Evolutionary conservation across 1,140 invertebrate species (phyloP).

Genomic region (Leguminivora glycinivorella): DNA sequence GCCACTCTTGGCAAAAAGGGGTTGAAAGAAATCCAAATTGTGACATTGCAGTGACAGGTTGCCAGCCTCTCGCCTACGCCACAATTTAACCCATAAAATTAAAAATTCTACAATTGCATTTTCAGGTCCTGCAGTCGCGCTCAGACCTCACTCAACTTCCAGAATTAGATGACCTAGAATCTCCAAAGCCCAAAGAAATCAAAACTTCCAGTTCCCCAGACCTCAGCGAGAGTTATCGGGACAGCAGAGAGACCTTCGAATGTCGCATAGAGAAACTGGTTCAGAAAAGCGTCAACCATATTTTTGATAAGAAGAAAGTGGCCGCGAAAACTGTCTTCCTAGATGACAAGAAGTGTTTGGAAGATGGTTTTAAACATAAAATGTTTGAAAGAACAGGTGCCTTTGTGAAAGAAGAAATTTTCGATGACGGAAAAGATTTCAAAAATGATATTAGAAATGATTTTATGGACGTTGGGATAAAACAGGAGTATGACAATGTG

Average conservation of each 20-base stretch:
- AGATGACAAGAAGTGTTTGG: slow-evolving; percentile 35
- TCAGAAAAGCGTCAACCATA: slow-evolving; percentile 64
- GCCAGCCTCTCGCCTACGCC: too few relatives aligned
- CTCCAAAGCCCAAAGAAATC: slow-evolving; percentile 35
- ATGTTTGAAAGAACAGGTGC: not conserved
- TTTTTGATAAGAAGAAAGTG: slow-evolving; percentile 57
- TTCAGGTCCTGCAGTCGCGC: slow-evolving; percentile 57
- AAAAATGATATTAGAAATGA: slow-evolving; percentile 16
- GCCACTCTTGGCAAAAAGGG: too few relatives aligned
- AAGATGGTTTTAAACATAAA: slow-evolving; percentile 27
- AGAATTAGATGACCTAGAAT: slow-evolving; percentile 50
- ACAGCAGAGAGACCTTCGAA: slow-evolving; percentile 48
- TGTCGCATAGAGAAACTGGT: slow-evolving; percentile 66
- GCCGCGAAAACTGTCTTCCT: slow-evolving; percentile 68
- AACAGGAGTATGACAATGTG: slow-evolving; percentile 20
- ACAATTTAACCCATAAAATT: too few relatives aligned
- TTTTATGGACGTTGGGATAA: not conserved
- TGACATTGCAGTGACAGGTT: too few relatives aligned
- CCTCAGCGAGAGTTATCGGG: slow-evolving; percentile 21
- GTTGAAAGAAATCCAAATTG: too few relatives aligned
- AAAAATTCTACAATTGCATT: slow-evolving; percentile 25
- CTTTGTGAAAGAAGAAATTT: slow-evolving; percentile 14
- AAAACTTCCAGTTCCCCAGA: slow-evolving; percentile 29
- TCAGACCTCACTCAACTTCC: slow-evolving; percentile 56
- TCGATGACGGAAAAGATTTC: not conserved